A percentile compares a stretch with the other conserved stretches of the same genome.
Conservation (phyloP, 2,113 vertebrate genomes). For the Podarcis muralis region DNA sequence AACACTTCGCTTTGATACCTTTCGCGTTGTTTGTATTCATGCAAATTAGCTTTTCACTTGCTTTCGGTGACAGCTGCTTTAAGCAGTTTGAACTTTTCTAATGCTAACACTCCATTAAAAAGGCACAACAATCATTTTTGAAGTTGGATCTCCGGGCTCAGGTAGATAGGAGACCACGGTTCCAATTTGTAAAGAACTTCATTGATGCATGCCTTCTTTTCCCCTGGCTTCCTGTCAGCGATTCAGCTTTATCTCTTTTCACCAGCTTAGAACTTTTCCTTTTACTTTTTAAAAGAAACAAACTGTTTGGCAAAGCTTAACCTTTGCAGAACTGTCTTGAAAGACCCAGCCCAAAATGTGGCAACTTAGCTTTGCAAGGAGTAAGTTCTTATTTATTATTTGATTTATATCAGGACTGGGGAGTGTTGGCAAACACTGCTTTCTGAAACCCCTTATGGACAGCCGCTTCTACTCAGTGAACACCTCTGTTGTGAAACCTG, state of each 20-base stretch:
- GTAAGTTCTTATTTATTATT: background rate
- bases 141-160: conserved; percentile 4
- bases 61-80: conserved; percentile 46
- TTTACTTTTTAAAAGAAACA: background rate
- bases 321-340: background rate
- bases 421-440: too few relatives aligned
- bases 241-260: background rate
- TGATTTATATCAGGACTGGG: background rate
- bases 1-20: conserved; percentile 33
- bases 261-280: background rate
- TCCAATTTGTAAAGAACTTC: background rate
- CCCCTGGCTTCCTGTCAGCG: background rate
- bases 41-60: conserved; percentile 63
- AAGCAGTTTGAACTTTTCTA: conserved; percentile 54
- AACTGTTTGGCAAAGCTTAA: background rate
- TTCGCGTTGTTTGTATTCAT: conserved; percentile 28
- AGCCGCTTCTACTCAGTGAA: too few relatives aligned
- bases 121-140: conserved; percentile 25
- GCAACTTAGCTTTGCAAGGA: background rate
- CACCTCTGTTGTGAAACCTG: too few relatives aligned
- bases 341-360: background rate
- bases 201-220: background rate
- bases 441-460: too few relatives aligned
- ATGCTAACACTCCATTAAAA: conserved; percentile 31
- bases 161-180: background rate